Evolutionary conservation across 30 jellyfish, hydroid and myxozoan genomes (phyloP).

Genomic region (Pelagia noctiluca): DNA sequence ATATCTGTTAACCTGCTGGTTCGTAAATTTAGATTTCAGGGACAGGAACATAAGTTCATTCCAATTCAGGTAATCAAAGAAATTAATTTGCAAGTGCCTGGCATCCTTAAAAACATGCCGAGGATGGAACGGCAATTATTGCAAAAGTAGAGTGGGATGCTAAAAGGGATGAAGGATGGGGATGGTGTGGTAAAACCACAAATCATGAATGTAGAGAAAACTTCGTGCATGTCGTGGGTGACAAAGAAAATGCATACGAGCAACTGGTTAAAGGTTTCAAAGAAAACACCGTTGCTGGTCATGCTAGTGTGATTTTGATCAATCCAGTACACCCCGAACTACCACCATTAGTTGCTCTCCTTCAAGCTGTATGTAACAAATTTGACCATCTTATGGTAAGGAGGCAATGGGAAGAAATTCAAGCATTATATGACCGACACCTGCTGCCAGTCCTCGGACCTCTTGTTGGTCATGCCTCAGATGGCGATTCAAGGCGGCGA

Average conservation of each 20-base stretch:
- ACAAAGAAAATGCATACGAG: conserved; percentile 24
- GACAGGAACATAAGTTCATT: too few species aligned
- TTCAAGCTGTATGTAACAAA: conserved; percentile 36
- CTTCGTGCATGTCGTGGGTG: conserved; percentile 34
- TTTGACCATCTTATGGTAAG: neutral
- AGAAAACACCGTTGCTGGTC: neutral
- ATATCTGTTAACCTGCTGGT: too few species aligned
- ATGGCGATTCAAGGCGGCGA: conserved; percentile 56
- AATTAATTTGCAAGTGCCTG: too few species aligned
- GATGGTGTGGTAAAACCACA: conserved; percentile 41
- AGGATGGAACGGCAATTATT: conserved; percentile 39
- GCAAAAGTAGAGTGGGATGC: conserved; percentile 35
- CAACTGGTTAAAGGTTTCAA: conserved; percentile 10
- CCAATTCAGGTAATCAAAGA: too few species aligned
- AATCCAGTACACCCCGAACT: conserved; percentile 38
- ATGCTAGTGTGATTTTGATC: conserved; percentile 11
- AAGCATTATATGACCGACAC: conserved; percentile 21
- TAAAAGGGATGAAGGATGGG: conserved; percentile 54
- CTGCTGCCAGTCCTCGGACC: conserved; percentile 60
- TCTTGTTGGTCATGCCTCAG: conserved; percentile 71
- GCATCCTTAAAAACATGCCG: too few species aligned
- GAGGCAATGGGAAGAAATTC: conserved; percentile 26
- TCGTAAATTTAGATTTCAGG: too few species aligned
- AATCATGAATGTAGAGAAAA: conserved; percentile 16
- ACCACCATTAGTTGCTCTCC: conserved; percentile 40